Percentiles rank a stretch among this genome's conserved stretches.
Conservation (phyloP, 2,113 vertebrate genomes). For the Lepus timidus region DNA sequence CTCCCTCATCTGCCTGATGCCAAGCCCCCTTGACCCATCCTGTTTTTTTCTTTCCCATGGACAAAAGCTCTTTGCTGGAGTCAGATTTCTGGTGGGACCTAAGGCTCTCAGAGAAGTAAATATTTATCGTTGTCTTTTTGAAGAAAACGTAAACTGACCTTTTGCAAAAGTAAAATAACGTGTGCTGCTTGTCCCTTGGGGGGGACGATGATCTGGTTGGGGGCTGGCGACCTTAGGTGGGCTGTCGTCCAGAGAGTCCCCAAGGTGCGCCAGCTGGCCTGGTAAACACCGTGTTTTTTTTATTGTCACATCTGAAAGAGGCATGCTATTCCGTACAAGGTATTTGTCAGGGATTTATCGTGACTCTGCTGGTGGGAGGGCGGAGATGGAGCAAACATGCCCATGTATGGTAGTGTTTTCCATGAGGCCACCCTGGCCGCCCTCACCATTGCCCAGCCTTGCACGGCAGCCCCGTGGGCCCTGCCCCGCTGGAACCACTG, state of each 20-base stretch:
- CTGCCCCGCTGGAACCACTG: slow-evolving; percentile 43
- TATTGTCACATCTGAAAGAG: slow-evolving; percentile 87
- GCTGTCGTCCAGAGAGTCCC: not conserved
- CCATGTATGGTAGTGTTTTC: slow-evolving; percentile 94
- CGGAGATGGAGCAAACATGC: slow-evolving; percentile 91
- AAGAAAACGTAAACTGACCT: slow-evolving; percentile 63
- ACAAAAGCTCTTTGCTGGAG: not conserved
- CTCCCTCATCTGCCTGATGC: not conserved
- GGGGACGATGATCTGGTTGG: not conserved
- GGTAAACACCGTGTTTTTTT: slow-evolving; percentile 81
- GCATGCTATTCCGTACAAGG: slow-evolving; percentile 97
- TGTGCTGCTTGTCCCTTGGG: not conserved
- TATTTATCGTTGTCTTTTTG: slow-evolving; percentile 61
- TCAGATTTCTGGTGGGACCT: slow-evolving; percentile 5
- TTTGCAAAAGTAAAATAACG: slow-evolving; percentile 42
- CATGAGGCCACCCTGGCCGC: slow-evolving; percentile 68
- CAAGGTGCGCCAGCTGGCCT: not conserved
- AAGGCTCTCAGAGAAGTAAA: not conserved
- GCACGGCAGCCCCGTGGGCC: slow-evolving; percentile 41
- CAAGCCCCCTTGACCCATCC: not conserved
- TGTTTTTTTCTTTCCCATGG: slow-evolving; percentile 30
- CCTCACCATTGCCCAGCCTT: slow-evolving; percentile 65
- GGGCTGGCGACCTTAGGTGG: not conserved
- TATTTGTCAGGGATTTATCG: slow-evolving; percentile 96
- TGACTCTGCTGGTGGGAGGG: slow-evolving; percentile 91